These are phyloP conservation scores for Tiliqua scincoides DNA, from an alignment of 2,113 vertebrate genomes.

Conservation along the genomic window DNA sequence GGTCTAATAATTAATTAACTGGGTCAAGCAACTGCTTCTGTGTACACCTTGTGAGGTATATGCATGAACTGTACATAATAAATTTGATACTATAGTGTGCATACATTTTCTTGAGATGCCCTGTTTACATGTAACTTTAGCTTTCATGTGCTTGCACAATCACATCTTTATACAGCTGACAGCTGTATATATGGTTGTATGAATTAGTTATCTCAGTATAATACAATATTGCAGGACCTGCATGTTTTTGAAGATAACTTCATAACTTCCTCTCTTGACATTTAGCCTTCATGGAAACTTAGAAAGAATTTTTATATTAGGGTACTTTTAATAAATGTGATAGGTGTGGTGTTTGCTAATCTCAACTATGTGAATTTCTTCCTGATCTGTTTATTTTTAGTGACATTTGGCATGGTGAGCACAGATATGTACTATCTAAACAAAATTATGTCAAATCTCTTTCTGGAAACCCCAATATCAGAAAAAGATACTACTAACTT, in stretches of 20 bases:
- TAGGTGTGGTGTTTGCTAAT: not conserved
- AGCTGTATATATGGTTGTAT: not conserved
- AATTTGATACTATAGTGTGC: no score
- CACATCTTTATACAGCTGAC: not conserved
- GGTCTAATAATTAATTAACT: no score
- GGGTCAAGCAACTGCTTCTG: no score
- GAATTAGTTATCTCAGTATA: not conserved
- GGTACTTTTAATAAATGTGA: accelerated
- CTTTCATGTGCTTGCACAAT: not conserved
- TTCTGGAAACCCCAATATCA: slow-evolving; percentile 63
- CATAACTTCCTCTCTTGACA: accelerated
- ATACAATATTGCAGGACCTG: not conserved
- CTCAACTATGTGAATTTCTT: not conserved
- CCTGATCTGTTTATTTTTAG: slow-evolving; percentile 43
- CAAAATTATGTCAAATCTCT: slow-evolving; percentile 61
- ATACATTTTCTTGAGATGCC: no score
- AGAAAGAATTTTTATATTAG: not conserved
- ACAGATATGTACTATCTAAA: slow-evolving; percentile 71
- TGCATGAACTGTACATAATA: no score
- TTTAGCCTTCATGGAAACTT: not conserved
- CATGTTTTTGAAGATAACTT: not conserved
- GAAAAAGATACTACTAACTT: slow-evolving; percentile 37
- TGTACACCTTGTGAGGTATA: no score
- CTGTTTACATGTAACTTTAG: no score
- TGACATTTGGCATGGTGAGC: slow-evolving; percentile 69